These are phyloP conservation scores for Piprites chloris DNA, from an alignment of 2,113 vertebrate species.

Conservation along the genomic window DNA sequence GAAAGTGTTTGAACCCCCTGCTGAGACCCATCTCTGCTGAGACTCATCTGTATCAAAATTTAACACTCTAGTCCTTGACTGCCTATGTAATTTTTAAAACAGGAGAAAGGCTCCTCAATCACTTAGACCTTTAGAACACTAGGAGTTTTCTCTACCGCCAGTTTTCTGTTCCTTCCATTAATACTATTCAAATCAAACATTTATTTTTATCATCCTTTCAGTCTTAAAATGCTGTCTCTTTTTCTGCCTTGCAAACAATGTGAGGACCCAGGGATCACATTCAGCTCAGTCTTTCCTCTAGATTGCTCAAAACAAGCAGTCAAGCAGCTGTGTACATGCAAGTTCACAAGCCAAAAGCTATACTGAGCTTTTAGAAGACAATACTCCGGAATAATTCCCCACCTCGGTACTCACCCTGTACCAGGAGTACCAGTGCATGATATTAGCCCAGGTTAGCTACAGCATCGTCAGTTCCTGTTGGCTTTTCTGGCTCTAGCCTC, in stretches of 20 bases:
- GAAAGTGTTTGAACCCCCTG: not conserved
- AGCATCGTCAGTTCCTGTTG: not conserved
- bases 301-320: not conserved
- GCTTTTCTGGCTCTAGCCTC: not conserved
- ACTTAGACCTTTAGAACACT: not conserved
- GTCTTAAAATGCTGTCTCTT: not conserved
- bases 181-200: not conserved
- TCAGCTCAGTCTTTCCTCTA: not conserved
- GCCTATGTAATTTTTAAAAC: not conserved
- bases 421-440: fast-evolving
- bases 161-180: not conserved
- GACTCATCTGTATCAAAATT: not conserved
- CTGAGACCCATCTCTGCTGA: not conserved
- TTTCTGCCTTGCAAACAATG: not conserved
- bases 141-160: not conserved
- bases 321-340: not conserved
- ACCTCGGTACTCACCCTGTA: not conserved
- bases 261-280: not conserved
- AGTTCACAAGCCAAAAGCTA: not conserved
- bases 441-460: not conserved
- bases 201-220: not conserved
- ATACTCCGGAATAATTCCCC: not conserved
- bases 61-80: not conserved
- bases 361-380: not conserved
- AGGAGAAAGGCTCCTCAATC: not conserved